Conservation (phyloP, 2,797 vertebrate genomes). For the Artibeus jamaicensis region DNA sequence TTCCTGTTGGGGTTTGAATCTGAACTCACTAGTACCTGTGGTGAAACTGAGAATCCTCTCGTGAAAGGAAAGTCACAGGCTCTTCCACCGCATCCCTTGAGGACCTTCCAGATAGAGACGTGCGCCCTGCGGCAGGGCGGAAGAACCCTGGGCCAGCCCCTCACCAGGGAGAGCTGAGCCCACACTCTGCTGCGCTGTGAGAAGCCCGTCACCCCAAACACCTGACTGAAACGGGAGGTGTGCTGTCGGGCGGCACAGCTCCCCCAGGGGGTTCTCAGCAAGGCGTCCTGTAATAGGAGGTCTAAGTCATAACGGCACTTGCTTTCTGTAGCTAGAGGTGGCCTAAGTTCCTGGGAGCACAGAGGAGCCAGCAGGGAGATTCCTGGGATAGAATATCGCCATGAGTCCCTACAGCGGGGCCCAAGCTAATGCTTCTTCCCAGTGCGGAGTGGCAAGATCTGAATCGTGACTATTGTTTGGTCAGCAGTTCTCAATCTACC, state of each 20-base stretch:
- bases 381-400: background rate
- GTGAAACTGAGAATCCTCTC: background rate
- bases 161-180: background rate
- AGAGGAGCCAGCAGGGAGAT: background rate
- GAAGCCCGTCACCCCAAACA: background rate
- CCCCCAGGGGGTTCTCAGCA: background rate
- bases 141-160: background rate
- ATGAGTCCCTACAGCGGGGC: background rate
- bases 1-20: background rate
- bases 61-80: background rate
- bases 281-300: background rate
- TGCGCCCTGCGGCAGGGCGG: accelerated
- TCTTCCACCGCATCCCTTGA: background rate
- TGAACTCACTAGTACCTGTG: background rate
- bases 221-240: background rate
- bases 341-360: background rate
- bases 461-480: background rate
- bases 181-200: background rate
- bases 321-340: background rate
- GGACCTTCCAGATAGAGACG: background rate
- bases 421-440: background rate
- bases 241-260: background rate
- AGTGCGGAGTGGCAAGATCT: background rate
- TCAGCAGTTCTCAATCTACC: background rate
- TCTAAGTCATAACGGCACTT: background rate